Evolutionary conservation across 2,888 invertebrate genomes (phyloP).

Genomic region (Lasioglossum marginatum): DNA sequence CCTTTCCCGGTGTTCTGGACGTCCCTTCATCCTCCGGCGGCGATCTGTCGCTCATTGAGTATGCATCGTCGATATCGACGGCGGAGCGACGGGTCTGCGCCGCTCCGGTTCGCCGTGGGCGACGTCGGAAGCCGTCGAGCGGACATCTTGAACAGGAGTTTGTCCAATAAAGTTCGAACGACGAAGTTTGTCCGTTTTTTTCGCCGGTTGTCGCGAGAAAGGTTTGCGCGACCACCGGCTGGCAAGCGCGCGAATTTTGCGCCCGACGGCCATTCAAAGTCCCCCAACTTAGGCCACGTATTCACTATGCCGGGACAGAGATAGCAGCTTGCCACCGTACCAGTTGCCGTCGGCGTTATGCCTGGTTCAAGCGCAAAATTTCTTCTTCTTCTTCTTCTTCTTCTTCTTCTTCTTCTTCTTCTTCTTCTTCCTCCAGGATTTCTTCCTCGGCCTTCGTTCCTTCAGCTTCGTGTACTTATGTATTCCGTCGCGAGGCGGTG

Average conservation of each 20-base stretch:
- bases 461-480: constrained; percentile 64
- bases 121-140: constrained; percentile 67
- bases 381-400: constrained; percentile 1
- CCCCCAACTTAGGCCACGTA: constrained; percentile 44
- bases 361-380: constrained; percentile 30
- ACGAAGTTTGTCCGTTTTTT: background rate
- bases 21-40: constrained; percentile 60
- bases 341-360: constrained; percentile 66
- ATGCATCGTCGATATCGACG: constrained; percentile 79
- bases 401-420: too few relatives aligned
- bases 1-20: constrained; percentile 20
- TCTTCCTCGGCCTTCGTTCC: constrained; percentile 20
- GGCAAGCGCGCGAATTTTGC: constrained; percentile 57
- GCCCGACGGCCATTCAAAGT: constrained; percentile 64
- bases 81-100: constrained; percentile 67
- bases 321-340: constrained; percentile 70
- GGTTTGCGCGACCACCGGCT: constrained; percentile 60
- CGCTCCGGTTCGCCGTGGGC: constrained; percentile 57
- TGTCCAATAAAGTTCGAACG: background rate
- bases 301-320: constrained; percentile 45
- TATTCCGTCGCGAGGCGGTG: constrained; percentile 73
- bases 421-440: constrained; percentile 5
- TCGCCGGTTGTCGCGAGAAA: constrained; percentile 11
- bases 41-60: constrained; percentile 78
- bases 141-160: background rate